A percentile compares a stretch with the other conserved stretches of the same genome.
Evolutionary conservation across 2,113 vertebrate genomes (phyloP).

Genomic region (Eudyptes chrysolophus): DNA sequence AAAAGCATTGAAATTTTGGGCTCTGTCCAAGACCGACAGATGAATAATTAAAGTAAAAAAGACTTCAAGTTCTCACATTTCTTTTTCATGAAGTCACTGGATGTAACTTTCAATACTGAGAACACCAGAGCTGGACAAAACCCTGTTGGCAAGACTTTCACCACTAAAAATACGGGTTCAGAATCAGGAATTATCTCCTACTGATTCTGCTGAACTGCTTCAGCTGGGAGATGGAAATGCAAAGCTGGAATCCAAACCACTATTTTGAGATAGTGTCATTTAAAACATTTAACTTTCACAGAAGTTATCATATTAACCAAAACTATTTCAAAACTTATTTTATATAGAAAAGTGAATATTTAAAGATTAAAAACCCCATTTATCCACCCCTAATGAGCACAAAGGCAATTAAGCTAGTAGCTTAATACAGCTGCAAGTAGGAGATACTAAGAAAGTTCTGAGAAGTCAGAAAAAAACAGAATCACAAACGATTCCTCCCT

Average conservation of each 20-base stretch:
- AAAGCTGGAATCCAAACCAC: background rate
- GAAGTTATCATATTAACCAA: background rate
- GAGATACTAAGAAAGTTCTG: background rate
- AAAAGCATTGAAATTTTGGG: background rate
- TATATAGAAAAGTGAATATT: background rate
- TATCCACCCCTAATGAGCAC: background rate
- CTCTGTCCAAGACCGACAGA: background rate
- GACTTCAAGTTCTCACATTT: conserved; percentile 7
- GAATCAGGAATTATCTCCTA: background rate
- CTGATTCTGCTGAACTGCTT: background rate
- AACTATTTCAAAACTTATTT: background rate
- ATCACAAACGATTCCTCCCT: background rate
- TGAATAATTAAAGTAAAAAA: conserved; percentile 34
- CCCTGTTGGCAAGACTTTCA: background rate
- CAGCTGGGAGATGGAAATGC: background rate
- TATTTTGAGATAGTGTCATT: background rate
- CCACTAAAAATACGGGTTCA: background rate
- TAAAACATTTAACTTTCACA: background rate
- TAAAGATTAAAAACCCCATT: background rate
- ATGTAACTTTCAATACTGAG: background rate
- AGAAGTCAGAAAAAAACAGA: background rate
- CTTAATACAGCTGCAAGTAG: background rate
- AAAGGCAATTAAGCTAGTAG: background rate
- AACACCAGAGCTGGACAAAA: background rate
- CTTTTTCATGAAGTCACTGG: conserved; percentile 5